Base-by-base conservation (phyloP, 1,140 invertebrate species). In the Brachionus koreanus region DNA sequence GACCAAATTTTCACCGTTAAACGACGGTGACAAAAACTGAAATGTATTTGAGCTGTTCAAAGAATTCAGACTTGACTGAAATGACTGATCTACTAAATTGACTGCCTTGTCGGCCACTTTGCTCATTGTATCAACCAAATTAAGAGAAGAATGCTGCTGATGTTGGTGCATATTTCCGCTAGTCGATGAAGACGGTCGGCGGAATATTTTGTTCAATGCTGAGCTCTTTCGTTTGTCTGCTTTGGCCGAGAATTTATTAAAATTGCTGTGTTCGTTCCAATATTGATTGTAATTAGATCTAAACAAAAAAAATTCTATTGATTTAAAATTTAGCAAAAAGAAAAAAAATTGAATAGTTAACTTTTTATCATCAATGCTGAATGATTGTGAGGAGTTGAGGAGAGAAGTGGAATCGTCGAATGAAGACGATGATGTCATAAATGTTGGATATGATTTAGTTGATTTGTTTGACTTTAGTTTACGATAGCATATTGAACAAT, bases 401-500 rank as follows among this genome's bases (percentile, higher is more conserved):
- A 69, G 35, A 10, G 65, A 69, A 37, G 13, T 69, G 13, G 65
- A 69, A 16, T 69, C 65, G n/a, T 69, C 65, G 10, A 69, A 74
- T 46, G 69, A 74, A 23, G 39, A 10, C 2, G 69, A 74, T 25
- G 69, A 49, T 33, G 69, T 29, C 25, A 74, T 43, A 12, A 7
- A 35, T 35, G 33, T 37, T 12, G 25, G 25, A 16, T n/a, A 37
- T 6, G 63, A 65, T 16, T 69, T 13, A 12, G 10, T 10, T 13
- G 65, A 10, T 43, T 69, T 46, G 19, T 23, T 43, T 37, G 67
- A 25, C 25, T 74, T 74, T 46, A 74, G 12, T 74, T 74, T 74
- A 3, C 39, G 37, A 25, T 91, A 92, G 84, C 92, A 99, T 89
- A 96, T 93, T 29, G 96, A 98, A 87, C 97, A 99, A 86, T 96